Percentiles rank a stretch among this genome's conserved stretches.
phyloP scores from a whole-genome alignment of 2,797 vertebrate species.

The Pseudomugil gertrudae region DNA sequence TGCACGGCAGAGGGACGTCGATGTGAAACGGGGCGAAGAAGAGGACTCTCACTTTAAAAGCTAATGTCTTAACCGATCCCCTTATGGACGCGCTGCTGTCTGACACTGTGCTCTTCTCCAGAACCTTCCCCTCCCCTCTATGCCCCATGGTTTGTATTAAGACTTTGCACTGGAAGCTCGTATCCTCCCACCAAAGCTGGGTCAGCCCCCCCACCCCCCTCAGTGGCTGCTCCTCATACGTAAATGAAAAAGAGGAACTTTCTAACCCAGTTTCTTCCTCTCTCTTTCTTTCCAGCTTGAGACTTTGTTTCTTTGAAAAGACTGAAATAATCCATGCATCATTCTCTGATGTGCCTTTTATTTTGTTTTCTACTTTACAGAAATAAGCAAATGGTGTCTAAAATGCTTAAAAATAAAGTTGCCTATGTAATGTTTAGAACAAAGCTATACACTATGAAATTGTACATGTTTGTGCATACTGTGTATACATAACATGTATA shows the following conservation, averaged over 20 bases:
- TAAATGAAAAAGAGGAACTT: constrained; percentile 57
- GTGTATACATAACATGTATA: constrained; percentile 79
- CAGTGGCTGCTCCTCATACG: constrained; percentile 58
- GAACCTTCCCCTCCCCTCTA: constrained; percentile 11
- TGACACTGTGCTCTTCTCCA: constrained; percentile 71
- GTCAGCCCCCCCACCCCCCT: constrained; percentile 46
- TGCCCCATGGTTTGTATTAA: constrained; percentile 55
- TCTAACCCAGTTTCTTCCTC: constrained; percentile 39
- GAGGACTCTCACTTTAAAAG: constrained; percentile 25
- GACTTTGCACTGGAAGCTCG: constrained; percentile 60
- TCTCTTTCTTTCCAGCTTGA: constrained; percentile 43
- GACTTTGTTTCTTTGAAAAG: constrained; percentile 64
- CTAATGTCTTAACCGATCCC: constrained; percentile 76
- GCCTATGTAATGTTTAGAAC: constrained; percentile 89
- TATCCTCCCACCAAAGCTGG: constrained; percentile 58
- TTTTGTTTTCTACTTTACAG: constrained; percentile 85
- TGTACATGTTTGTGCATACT: constrained; percentile 87
- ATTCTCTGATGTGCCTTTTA: constrained; percentile 93
- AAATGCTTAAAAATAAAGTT: constrained; percentile 83
- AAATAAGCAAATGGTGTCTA: constrained; percentile 82
- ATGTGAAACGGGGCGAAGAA: constrained; percentile 23
- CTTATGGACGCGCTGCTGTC: constrained; percentile 49
- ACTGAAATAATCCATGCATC: constrained; percentile 81
- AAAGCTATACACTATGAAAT: constrained; percentile 87
- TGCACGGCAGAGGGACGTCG: constrained; percentile 27